These are phyloP conservation scores for Pelecanoides urinatrix DNA, from an alignment of 2,113 vertebrate species.

Conservation along the genomic window DNA sequence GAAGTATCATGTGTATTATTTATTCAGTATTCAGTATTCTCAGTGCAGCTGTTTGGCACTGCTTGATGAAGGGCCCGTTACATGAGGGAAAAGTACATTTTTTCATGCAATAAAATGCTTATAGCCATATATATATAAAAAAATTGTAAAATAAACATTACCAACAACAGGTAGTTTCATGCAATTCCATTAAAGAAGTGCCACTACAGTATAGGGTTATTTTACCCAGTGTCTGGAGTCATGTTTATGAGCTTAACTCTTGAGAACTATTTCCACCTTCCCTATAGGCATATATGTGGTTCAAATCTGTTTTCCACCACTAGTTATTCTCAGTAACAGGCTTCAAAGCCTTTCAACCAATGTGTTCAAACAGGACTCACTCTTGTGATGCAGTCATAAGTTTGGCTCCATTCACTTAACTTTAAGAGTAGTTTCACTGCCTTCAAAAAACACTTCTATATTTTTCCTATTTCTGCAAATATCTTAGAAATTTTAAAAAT, in stretches of 20 bases:
- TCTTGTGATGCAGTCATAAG: neutral
- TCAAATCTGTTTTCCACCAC: neutral
- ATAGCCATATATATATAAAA: neutral
- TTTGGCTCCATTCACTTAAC: neutral
- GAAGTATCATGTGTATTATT: neutral
- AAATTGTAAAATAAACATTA: neutral
- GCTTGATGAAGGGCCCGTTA: neutral
- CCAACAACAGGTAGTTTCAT: neutral
- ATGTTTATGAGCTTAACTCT: neutral
- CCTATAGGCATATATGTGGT: neutral
- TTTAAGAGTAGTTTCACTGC: neutral
- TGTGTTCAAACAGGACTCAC: neutral
- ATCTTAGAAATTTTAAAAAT: neutral
- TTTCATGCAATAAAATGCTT: neutral
- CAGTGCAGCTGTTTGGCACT: neutral
- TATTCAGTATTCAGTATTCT: neutral
- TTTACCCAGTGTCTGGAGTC: neutral
- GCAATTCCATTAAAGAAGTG: neutral
- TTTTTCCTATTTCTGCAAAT: neutral
- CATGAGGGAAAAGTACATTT: neutral
- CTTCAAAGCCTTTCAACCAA: neutral
- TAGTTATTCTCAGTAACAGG: neutral
- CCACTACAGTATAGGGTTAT: neutral
- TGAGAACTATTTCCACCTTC: neutral
- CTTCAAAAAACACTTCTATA: neutral